Evolutionary conservation across 2,888 invertebrate species (phyloP), one percentile per base, ranked within the genome.

Genomic region (Dicyrtoma fusca): DNA sequence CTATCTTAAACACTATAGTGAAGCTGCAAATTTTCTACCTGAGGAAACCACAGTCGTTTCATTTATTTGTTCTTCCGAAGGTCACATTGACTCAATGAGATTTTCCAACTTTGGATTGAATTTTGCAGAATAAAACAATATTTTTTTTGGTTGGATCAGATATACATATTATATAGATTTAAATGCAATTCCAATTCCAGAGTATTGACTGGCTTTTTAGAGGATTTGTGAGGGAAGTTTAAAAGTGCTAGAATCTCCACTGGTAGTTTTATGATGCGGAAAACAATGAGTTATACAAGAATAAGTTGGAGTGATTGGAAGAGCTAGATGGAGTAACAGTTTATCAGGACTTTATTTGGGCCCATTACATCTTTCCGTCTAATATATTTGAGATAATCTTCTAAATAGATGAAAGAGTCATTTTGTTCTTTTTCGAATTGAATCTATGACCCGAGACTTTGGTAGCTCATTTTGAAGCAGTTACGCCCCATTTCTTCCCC

Each of bases 311-410:
- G 66, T 71, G 57, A 66, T 66, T 61, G 72, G 59, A 72, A 61
- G 55, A 57, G 55, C 23, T 44, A 47, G 19, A 61, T 13, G 21
- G 66, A 45, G 55, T 19, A 45, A 71, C 53, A 59, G 61, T 65
- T 72, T 72, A 72, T 72, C 71, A 72, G 66, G 53, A 66, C 61
- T 72, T 68, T 72, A 68, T 62, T 66, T 47, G 21, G 63, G 57
- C 42, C 68, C 57, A 68, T 68, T 68, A 68, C 62, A 55, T 49
- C 61, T 61, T 70, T 55, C 62, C 62, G 42, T 61, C 14, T 61
- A 65, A 73, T 73, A 73, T 73, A 73, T 74, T 74, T 63, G 61
- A 61, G 74, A 74, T 74, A 74, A 74, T 74, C 74, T 74, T 74
- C 68, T 68, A 71, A 74, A 74, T 74, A 72, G 71, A 69, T 59